A percentile compares a stretch with the other conserved stretches of the same genome.
Conservation (phyloP, 2,113 vertebrate genomes). For the Notarius quadriscutis region DNA sequence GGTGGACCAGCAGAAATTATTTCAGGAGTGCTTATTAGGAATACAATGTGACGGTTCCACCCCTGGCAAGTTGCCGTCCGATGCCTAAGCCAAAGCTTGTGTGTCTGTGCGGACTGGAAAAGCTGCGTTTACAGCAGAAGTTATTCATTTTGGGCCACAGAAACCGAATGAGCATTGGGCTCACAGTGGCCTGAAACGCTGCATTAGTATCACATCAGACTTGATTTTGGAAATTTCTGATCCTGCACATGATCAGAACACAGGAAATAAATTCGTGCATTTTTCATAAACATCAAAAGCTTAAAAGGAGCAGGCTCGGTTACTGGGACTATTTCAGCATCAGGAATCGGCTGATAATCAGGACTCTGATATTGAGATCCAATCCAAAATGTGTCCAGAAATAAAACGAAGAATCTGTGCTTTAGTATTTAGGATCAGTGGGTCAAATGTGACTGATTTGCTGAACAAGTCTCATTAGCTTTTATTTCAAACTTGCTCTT, state of each 20-base stretch:
- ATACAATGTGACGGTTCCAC: not conserved
- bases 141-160: not conserved
- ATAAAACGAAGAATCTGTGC: not conserved
- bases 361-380: not conserved
- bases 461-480: not conserved
- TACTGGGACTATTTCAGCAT: not conserved
- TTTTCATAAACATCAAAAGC: not conserved
- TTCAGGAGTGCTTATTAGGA: conserved; percentile 5
- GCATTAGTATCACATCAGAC: not conserved
- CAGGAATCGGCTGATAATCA: not conserved
- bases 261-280: not conserved
- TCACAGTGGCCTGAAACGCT: not conserved
- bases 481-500: not conserved
- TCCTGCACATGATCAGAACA: not conserved
- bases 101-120: not conserved
- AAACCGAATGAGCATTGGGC: not conserved
- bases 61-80: not conserved
- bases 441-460: not conserved
- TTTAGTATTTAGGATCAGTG: not conserved
- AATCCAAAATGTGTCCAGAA: not conserved
- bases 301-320: not conserved
- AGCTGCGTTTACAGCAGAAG: not conserved
- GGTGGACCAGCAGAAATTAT: not conserved
- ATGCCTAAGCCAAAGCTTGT: not conserved
- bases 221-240: not conserved